These are phyloP conservation scores for Dichetophora obliterata DNA, from an alignment of 2,888 invertebrate genomes.

Conservation along the genomic window DNA sequence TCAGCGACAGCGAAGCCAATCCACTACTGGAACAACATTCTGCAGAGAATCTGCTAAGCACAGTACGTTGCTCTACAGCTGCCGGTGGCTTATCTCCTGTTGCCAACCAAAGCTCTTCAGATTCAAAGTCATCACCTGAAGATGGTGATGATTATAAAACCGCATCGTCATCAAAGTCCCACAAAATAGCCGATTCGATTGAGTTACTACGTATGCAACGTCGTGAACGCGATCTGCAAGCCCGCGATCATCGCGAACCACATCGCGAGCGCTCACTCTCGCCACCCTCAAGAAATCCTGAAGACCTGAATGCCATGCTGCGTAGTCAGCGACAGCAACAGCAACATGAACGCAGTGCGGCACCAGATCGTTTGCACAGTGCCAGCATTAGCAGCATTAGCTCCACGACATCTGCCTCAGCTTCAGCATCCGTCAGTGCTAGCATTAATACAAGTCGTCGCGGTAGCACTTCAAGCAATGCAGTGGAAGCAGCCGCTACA, in stretches of 20 bases:
- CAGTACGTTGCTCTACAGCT: slow-evolving; percentile 10
- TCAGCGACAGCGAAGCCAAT: slow-evolving; percentile 20
- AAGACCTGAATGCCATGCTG: slow-evolving; percentile 28
- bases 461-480: slow-evolving; percentile 58
- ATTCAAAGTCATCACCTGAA: slow-evolving; percentile 40
- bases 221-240: slow-evolving; percentile 46
- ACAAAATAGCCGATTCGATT: slow-evolving; percentile 57
- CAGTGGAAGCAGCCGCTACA: slow-evolving; percentile 40
- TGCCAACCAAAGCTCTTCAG: slow-evolving; percentile 1
- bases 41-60: slow-evolving; percentile 35
- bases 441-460: slow-evolving; percentile 55
- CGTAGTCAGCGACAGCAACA: slow-evolving; percentile 6
- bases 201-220: slow-evolving; percentile 61
- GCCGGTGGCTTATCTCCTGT: slow-evolving; percentile 18
- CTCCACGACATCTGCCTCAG: slow-evolving; percentile 51
- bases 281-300: slow-evolving; percentile 46
- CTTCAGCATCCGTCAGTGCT: slow-evolving; percentile 50
- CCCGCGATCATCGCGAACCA: slow-evolving; percentile 50
- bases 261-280: slow-evolving; percentile 58
- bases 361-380: slow-evolving; percentile 61
- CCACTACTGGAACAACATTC: slow-evolving; percentile 41
- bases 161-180: slow-evolving; percentile 47
- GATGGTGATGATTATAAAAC: slow-evolving; percentile 34
- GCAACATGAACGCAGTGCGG: slow-evolving; percentile 57
- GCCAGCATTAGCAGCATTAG: slow-evolving; percentile 61